Evolutionary conservation across 2,113 vertebrate genomes (phyloP), one percentile per base, ranked within the genome.

Genomic region (Hyla sarda): DNA sequence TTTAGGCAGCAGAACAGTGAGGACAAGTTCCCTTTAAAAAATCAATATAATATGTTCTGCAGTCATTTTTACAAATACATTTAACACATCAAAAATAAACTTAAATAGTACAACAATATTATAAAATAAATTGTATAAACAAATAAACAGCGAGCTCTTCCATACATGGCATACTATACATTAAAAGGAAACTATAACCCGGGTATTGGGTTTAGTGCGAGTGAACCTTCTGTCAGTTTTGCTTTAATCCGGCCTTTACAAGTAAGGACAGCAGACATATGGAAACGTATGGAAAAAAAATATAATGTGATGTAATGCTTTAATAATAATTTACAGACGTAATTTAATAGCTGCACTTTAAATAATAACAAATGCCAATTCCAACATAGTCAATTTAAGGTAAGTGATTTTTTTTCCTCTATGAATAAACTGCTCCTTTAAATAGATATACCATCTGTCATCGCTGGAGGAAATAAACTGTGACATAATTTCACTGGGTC

Each of bases 361-460:
- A 84, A 37, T 84, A 84, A 84, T 84, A 75, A 52, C 69, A 73
- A 50, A 69, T 37, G 23, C 65, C 76, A 58, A 73, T 80, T 37
- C 67, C 58, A 72, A n/a, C 23, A 45, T 56, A 81, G 77, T 86
- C 73, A 60, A 86, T 81, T 73, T 86, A 25, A 86, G 84, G 65
- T 84, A 84, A 84, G 71, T 81, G 84, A 81, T 80, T 86, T 85
- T 58, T 81, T 76, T 84, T 47, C 67, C 58, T 1, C 50, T 81
- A 86, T 72, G 25, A 72, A 28, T n/a, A 79, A 62, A 81, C 76
- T 73, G 50, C 50, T 56, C 80, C 84, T 81, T 60, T 86, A 81
- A 86, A 86, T 86, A 86, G 84, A 86, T 78, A 8, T 34, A 48
- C 84, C 84, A 86, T 86, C 84, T 86, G 84, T 81, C 65, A 72